These are phyloP conservation scores for Sinella curviseta DNA, from an alignment of 1,140 invertebrate genomes.

Conservation along the genomic window DNA sequence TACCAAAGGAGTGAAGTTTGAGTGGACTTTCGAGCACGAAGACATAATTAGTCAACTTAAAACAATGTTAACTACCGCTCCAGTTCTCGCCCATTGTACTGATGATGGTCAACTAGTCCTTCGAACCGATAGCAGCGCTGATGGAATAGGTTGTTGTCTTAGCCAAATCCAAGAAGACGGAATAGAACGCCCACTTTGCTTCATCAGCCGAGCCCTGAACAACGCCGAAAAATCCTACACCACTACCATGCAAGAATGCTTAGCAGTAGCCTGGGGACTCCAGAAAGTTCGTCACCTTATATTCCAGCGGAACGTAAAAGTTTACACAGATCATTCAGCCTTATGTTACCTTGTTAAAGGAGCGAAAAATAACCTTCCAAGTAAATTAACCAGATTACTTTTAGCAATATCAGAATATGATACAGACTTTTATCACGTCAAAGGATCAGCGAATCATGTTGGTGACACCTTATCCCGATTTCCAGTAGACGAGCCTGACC, in stretches of 20 bases:
- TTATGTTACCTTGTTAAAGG: too few species aligned
- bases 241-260: neutral
- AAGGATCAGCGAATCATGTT: too few species aligned
- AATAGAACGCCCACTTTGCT: neutral
- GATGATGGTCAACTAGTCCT: neutral
- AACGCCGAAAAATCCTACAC: neutral
- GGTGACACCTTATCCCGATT: too few species aligned
- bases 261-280: neutral
- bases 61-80: neutral
- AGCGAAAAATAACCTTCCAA: too few species aligned
- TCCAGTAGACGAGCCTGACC: too few species aligned
- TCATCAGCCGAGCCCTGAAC: neutral
- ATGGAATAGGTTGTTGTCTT: neutral
- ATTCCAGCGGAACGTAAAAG: too few species aligned
- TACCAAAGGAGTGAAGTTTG: neutral
- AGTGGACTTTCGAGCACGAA: neutral
- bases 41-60: neutral
- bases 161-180: neutral
- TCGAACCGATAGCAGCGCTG: neutral
- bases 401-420: too few species aligned
- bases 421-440: too few species aligned
- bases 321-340: too few species aligned
- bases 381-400: too few species aligned
- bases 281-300: slow-evolving; percentile 12
- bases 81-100: neutral